These are phyloP conservation scores for Bradypodion pumilum DNA, from an alignment of 2,797 vertebrate genomes.

Conservation along the genomic window DNA sequence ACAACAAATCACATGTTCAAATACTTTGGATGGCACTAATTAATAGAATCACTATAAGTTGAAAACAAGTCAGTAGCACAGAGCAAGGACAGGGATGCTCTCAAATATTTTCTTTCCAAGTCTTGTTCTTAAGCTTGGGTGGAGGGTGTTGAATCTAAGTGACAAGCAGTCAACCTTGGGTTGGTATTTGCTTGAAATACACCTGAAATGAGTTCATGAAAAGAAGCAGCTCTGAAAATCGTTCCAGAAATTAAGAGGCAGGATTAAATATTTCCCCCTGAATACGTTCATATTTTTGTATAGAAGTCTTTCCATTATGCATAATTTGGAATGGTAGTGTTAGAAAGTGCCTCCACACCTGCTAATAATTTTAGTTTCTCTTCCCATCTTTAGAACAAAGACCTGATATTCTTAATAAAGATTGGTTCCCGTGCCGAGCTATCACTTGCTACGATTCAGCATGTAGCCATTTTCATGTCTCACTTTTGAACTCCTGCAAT, in stretches of 20 bases:
- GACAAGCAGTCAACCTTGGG: no score
- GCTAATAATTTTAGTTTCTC: slow-evolving; percentile 9
- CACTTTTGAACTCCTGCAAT: slow-evolving; percentile 67
- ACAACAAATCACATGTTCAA: background rate
- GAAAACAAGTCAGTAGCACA: no score
- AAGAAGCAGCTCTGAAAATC: background rate
- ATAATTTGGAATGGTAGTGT: background rate
- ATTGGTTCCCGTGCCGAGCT: slow-evolving; percentile 44
- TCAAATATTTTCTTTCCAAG: background rate
- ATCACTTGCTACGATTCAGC: slow-evolving; percentile 56
- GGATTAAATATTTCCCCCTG: background rate
- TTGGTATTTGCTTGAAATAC: no score
- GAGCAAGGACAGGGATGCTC: no score
- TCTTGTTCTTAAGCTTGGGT: background rate
- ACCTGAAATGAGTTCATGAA: background rate
- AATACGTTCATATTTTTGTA: background rate
- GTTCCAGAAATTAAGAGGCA: background rate
- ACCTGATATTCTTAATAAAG: slow-evolving; percentile 12
- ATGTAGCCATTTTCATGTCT: slow-evolving; percentile 61
- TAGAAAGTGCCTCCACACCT: slow-evolving; percentile 12
- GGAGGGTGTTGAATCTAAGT: no score
- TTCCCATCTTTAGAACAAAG: slow-evolving; percentile 26
- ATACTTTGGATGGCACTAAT: no score
- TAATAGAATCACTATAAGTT: no score
- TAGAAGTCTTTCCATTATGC: background rate